These are phyloP conservation scores for Emydocephalus ijimae DNA, from an alignment of 2,113 vertebrate species.

Conservation along the genomic window DNA sequence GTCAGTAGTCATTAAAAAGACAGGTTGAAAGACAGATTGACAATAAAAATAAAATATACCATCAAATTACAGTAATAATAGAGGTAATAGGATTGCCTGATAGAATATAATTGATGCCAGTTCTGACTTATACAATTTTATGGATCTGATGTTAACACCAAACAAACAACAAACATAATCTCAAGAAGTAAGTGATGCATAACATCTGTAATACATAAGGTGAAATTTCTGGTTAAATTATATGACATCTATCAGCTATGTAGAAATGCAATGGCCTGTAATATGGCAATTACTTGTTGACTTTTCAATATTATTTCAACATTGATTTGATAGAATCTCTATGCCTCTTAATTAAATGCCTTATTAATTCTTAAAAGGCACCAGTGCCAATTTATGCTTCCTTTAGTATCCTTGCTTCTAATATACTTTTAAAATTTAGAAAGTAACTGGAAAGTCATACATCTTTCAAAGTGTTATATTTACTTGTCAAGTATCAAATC, in stretches of 20 bases:
- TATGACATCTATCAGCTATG: background rate
- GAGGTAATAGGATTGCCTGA: slow-evolving; percentile 26
- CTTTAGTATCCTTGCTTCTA: background rate
- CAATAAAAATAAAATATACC: slow-evolving; percentile 37
- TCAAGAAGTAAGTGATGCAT: slow-evolving; percentile 7
- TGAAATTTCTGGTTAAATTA: background rate
- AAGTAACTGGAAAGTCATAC: background rate
- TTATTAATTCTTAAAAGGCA: background rate
- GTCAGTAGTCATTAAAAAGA: slow-evolving; percentile 25
- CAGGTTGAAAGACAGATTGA: slow-evolving; percentile 31
- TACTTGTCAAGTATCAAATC: background rate
- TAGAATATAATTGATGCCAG: slow-evolving; percentile 6
- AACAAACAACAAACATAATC: slow-evolving; percentile 16
- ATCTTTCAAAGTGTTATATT: background rate
- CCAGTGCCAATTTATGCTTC: background rate
- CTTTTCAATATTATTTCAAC: background rate
- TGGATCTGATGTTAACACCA: background rate
- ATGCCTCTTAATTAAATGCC: background rate
- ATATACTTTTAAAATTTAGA: background rate
- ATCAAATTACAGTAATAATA: slow-evolving; percentile 14
- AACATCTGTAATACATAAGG: background rate
- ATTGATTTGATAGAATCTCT: background rate
- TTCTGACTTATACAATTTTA: background rate
- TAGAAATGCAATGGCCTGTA: fast-evolving
- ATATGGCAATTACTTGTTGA: background rate